These are phyloP conservation scores for Ceratoteleas bidentatus DNA, from an alignment of 1,140 invertebrate genomes.

Conservation along the genomic window DNA sequence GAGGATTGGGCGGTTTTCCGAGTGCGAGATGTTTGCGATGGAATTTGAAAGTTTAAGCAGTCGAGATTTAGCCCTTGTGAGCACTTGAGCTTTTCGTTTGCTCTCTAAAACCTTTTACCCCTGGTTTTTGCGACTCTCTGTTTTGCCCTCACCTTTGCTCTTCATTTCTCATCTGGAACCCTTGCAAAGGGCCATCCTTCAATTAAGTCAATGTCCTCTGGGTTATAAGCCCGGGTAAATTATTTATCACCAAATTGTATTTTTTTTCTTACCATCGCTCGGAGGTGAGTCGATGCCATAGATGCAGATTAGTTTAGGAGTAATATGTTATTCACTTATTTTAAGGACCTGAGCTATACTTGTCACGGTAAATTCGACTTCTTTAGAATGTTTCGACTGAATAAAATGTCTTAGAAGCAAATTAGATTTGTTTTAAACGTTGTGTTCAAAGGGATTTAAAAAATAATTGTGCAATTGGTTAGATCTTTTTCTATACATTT, in stretches of 20 bases:
- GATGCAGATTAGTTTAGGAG: no score
- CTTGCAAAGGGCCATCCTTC: slow-evolving; percentile 43
- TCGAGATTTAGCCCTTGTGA: slow-evolving; percentile 63
- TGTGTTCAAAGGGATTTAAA: no score
- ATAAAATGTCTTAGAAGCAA: no score
- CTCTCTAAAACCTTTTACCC: slow-evolving; percentile 64
- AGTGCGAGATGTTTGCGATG: slow-evolving; percentile 61
- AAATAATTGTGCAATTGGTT: no score
- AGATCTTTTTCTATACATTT: no score
- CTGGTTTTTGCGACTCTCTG: slow-evolving; percentile 55
- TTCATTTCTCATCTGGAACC: slow-evolving; percentile 44
- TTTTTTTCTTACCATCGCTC: not conserved
- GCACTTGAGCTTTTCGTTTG: slow-evolving; percentile 65
- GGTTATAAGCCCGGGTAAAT: slow-evolving; percentile 42
- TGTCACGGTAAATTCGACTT: no score
- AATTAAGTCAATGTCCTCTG: slow-evolving; percentile 59
- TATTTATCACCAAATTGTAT: slow-evolving; percentile 38
- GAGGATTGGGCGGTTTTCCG: slow-evolving; percentile 51
- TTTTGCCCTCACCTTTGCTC: slow-evolving; percentile 47
- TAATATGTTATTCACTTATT: no score
- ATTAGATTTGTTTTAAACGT: no score
- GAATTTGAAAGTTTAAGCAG: slow-evolving; percentile 67
- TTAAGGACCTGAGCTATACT: no score
- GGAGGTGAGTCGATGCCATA: no score
- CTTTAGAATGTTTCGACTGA: no score